Base-by-base conservation (phyloP, 2,888 invertebrate genomes). In the Eudasyphora cyanicolor region DNA sequence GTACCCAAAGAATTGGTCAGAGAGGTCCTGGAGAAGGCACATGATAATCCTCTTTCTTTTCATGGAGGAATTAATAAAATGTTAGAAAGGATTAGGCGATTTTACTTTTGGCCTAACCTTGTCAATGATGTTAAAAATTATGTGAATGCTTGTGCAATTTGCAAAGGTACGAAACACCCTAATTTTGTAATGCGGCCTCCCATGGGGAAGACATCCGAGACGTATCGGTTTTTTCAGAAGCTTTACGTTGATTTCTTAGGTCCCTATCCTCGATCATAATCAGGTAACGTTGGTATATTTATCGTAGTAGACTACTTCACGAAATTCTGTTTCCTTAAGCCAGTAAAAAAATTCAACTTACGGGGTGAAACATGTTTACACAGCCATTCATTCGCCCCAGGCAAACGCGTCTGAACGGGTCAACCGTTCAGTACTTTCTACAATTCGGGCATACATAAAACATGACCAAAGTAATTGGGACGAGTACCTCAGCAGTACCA, bases 261-360 rank as follows among this genome's bases (percentile, higher is more conserved):
- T 2, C 62, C 82, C 2, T 78, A 78, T 14, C 70, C 77, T 0
- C 17, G 74, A 2, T 70, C 77, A 3, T 74, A 45, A 17, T 49
- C 54, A 10, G 77, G 81, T 5, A 81, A 81, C n/a, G 60, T 80
- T n/a, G 82, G 84, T 0, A 69, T 84, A 8, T 62, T 84, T 21
- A 75, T 84, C 5, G 79, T 82, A 10, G 10, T 85, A 10, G 82
- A 85, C 38, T 79, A 84, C n/a, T 27, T 76, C 24, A 75, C 84
- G 0, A 84, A 84, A 35, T 85, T 82, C 75, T 29, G 69, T n/a
- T 73, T 82, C 32, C 14, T 85, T 1, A 73, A 79, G 60, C 64
- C 82, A 0, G 54, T 84, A 5, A 84, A 80, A 38, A 85, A 84
- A 45, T 78, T 76, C n/a, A 82, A 45, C 73, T 10, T 76, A 77